These are phyloP conservation scores for Opisthograptis luteolata DNA, from an alignment of 2,888 invertebrate genomes.

Conservation along the genomic window DNA sequence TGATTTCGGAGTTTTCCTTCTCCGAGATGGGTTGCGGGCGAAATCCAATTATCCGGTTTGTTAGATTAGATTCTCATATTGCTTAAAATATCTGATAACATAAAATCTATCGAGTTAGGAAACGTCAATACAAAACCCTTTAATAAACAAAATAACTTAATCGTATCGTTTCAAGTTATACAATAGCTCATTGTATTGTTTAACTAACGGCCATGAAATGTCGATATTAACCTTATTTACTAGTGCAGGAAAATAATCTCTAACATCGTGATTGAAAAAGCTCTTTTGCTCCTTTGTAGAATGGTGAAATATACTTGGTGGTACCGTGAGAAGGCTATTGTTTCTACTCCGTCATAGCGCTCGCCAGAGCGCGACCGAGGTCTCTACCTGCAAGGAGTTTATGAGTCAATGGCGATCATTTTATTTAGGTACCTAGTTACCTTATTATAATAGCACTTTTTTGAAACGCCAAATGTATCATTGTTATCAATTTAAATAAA, in stretches of 20 bases:
- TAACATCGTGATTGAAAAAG: conserved; percentile 28
- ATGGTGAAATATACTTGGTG: conserved; percentile 55
- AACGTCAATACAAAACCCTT: not conserved
- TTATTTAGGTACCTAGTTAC: conserved; percentile 17
- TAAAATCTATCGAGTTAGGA: not conserved
- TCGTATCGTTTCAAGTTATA: conserved; percentile 14
- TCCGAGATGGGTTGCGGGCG: no score
- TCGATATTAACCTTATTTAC: conserved; percentile 25
- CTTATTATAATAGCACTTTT: conserved; percentile 25
- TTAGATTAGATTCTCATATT: no score
- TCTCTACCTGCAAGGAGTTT: conserved; percentile 48
- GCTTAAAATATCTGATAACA: no score
- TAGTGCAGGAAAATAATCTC: conserved; percentile 40
- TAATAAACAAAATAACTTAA: conserved; percentile 16
- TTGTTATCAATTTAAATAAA: conserved; percentile 27
- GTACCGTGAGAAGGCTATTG: conserved; percentile 67
- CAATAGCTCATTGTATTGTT: conserved; percentile 29
- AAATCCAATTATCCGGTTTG: no score
- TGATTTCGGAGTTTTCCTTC: no score
- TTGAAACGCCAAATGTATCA: conserved; percentile 17
- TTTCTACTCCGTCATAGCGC: conserved; percentile 61
- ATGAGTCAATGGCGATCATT: conserved; percentile 49
- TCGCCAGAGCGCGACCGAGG: conserved; percentile 66
- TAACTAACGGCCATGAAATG: conserved; percentile 39
- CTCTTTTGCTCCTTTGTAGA: conserved; percentile 39